Evolutionary conservation across 2,888 invertebrate species (phyloP), one percentile per base, ranked within the genome.

Genomic region (Eristalis pertinax): DNA sequence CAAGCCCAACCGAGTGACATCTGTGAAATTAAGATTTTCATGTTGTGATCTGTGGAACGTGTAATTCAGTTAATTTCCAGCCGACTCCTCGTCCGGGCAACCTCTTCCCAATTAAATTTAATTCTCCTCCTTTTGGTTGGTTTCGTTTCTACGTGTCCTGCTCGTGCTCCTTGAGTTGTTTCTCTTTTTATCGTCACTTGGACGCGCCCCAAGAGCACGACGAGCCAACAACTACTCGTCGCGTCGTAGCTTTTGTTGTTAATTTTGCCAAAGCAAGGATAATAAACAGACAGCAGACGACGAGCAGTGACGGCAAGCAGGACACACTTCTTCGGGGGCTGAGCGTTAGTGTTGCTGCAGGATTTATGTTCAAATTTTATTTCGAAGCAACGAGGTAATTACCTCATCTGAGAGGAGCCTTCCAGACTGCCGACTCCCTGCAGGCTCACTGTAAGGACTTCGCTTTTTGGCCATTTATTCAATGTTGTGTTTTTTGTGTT

Each of bases 81-180:
- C 60, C n/a, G 19, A 10, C n/a, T 22, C 41, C 62, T 11, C 13
- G 26, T 26, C 68, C 38, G 7, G 38, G 22, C 19, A 38, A 67
- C 26, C 29, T 10, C n/a, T n/a, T n/a, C n/a, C 26, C 63, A 69
- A 75, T 75, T 81, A 69, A 63, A 41, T 79, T 73, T 63, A 70
- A 78, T 72, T 58, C n/a, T 74, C 76, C 32, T 63, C n/a, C 77
- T 84, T 32, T 84, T n/a, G 81, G 7, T 41, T 76, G 10, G 26
- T 26, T n/a, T 35, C 0, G 13, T 41, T 74, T n/a, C 10, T 60
- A n/a, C 19, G 50, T 50, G 43, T 22, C 19, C 7, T 13, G 26
- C 26, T 26, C 26, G 13, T 50, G 4, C 0, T 19, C 19, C 43
- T 15, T 4, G 41, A 11, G 41, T 13, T 13, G 41, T 15, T n/a